A percentile compares a stretch with the other conserved stretches of the same genome.
These are phyloP conservation scores for Cybosia mesomella DNA, from an alignment of 2,888 invertebrate genomes.

Conservation along the genomic window DNA sequence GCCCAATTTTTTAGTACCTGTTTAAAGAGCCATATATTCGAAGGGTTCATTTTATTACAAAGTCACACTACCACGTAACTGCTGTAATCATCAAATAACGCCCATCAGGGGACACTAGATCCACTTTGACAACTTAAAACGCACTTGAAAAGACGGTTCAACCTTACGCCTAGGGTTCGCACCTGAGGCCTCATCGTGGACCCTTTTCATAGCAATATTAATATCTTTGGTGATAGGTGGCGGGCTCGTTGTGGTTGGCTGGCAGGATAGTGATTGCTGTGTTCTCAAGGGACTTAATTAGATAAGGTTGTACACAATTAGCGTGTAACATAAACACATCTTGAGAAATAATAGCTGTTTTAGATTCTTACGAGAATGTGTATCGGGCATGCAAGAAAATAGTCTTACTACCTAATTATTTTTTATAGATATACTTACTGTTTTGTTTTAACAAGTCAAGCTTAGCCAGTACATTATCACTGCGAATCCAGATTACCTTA, in stretches of 20 bases:
- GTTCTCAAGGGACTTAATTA: slow-evolving; percentile 25
- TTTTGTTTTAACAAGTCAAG: too few species aligned
- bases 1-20: too few species aligned
- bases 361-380: neutral
- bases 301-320: slow-evolving; percentile 8
- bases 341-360: neutral
- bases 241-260: slow-evolving; percentile 27
- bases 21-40: neutral
- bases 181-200: slow-evolving; percentile 45
- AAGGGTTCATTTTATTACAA: slow-evolving; percentile 7
- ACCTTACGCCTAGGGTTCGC: slow-evolving; percentile 30
- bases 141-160: slow-evolving; percentile 34
- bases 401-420: too few species aligned
- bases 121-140: slow-evolving; percentile 50
- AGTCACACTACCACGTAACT: slow-evolving; percentile 6
- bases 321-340: neutral
- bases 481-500: too few species aligned
- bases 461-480: too few species aligned
- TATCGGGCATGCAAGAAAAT: neutral
- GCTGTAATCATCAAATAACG: slow-evolving; percentile 3
- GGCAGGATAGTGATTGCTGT: slow-evolving; percentile 30
- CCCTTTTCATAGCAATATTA: slow-evolving; percentile 52
- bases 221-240: slow-evolving; percentile 46
- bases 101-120: slow-evolving; percentile 20
- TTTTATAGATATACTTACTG: neutral